Percentiles rank a stretch among this genome's conserved stretches.
These are phyloP conservation scores for Artibeus lituratus DNA, from an alignment of 2,797 vertebrate species.

Conservation along the genomic window DNA sequence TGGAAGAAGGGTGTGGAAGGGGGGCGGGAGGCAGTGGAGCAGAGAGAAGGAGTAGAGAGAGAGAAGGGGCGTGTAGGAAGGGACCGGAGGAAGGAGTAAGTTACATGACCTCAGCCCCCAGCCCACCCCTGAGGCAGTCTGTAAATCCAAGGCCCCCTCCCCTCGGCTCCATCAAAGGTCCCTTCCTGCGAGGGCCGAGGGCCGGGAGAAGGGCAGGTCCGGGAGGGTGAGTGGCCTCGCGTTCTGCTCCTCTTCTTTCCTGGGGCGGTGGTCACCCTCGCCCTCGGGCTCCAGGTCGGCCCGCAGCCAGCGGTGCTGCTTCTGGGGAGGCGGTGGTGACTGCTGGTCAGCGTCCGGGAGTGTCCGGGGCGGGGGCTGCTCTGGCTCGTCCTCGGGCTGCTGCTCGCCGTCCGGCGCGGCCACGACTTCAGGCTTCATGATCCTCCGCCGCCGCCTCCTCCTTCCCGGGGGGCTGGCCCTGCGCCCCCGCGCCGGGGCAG, in stretches of 20 bases:
- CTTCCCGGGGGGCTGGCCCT: conserved; percentile 68
- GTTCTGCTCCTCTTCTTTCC: conserved; percentile 45
- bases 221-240: conserved; percentile 40
- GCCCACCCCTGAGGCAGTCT: conserved; percentile 40
- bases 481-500: conserved; percentile 71
- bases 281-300: conserved; percentile 25
- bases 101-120: conserved; percentile 61
- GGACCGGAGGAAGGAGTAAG: conserved; percentile 26
- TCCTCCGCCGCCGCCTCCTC: conserved; percentile 63
- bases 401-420: conserved; percentile 70
- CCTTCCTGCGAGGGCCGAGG: conserved; percentile 4
- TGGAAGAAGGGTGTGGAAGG: conserved; percentile 7
- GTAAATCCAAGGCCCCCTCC: conserved; percentile 36
- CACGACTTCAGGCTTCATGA: conserved; percentile 71
- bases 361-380: conserved; percentile 71
- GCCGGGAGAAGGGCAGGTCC: conserved; percentile 67
- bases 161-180: conserved; percentile 69
- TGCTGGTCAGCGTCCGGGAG: conserved; percentile 64
- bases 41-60: conserved; percentile 25
- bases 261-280: conserved; percentile 16
- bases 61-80: conserved; percentile 60
- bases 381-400: conserved; percentile 70
- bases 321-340: conserved; percentile 66
- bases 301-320: conserved; percentile 76
- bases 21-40: not conserved